These are phyloP conservation scores for Cephalopterus ornatus DNA, from an alignment of 2,113 vertebrate genomes.

Conservation along the genomic window DNA sequence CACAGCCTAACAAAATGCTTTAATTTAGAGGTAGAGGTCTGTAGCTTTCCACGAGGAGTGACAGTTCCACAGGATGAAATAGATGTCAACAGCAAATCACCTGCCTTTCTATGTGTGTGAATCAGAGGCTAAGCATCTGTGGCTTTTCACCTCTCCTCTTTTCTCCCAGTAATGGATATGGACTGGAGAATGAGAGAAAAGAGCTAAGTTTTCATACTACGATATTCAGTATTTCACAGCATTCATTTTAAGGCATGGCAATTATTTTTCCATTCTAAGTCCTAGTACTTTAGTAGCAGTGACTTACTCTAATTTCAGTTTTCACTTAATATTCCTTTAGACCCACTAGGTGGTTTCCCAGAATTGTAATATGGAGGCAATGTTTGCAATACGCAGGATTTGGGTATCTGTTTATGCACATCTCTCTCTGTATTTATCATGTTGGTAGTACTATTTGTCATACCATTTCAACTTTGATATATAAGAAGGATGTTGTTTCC, in stretches of 20 bases:
- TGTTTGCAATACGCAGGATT: neutral
- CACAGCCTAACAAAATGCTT: neutral
- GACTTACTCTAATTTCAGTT: neutral
- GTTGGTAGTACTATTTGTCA: neutral
- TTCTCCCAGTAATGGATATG: neutral
- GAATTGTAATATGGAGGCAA: neutral
- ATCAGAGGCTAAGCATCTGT: fast-evolving
- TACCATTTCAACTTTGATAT: neutral
- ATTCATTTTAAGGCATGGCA: neutral
- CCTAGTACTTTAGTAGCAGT: neutral
- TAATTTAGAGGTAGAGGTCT: neutral
- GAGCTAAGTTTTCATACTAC: neutral
- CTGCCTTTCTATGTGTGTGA: fast-evolving
- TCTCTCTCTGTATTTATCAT: neutral
- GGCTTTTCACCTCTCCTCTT: neutral
- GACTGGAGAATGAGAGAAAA: neutral
- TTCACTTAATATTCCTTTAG: neutral
- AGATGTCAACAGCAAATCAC: neutral
- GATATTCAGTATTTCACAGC: neutral
- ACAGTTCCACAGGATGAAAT: neutral
- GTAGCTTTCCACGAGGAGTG: neutral
- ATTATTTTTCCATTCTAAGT: neutral
- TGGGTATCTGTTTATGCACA: neutral
- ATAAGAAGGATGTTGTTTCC: neutral
- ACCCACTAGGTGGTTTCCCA: neutral